phyloP scores from a whole-genome alignment of 2,113 vertebrate genomes.

The Ailuropoda melanoleuca region DNA sequence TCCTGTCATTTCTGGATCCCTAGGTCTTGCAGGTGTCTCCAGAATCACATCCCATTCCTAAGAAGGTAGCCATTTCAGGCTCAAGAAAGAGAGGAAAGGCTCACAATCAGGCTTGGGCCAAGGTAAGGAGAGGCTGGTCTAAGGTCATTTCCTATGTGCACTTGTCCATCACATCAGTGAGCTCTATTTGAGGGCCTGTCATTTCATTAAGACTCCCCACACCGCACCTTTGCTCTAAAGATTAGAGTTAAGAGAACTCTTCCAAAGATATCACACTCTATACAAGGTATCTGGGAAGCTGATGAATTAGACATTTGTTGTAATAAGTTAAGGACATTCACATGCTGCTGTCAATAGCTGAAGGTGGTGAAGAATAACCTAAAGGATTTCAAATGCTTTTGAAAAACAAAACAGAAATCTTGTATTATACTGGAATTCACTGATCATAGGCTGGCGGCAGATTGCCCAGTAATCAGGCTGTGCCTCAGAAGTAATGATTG shows the following conservation, averaged over 20 bases:
- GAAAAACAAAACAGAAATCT: slow-evolving; percentile 43
- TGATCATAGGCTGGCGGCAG: not conserved
- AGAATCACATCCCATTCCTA: not conserved
- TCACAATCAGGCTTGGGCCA: not conserved
- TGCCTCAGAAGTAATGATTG: not conserved
- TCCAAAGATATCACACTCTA: not conserved
- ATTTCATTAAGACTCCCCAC: not conserved
- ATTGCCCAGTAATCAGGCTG: not conserved
- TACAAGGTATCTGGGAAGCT: not conserved
- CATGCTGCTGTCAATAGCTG: not conserved
- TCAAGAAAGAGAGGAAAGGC: not conserved
- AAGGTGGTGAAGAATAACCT: not conserved
- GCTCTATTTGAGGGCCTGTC: not conserved
- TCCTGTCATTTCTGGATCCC: not conserved
- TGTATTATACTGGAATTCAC: slow-evolving; percentile 1
- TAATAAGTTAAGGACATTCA: not conserved
- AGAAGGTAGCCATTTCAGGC: not conserved
- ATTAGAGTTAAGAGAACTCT: not conserved
- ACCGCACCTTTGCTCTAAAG: not conserved
- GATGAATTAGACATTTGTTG: not conserved
- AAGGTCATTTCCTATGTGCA: not conserved
- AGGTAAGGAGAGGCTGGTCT: not conserved
- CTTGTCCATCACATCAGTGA: not conserved
- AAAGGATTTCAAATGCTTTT: slow-evolving; percentile 18
- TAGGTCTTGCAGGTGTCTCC: not conserved